phyloP scores from a whole-genome alignment of 1,140 invertebrate species.

The Tetramorium alpestre region DNA sequence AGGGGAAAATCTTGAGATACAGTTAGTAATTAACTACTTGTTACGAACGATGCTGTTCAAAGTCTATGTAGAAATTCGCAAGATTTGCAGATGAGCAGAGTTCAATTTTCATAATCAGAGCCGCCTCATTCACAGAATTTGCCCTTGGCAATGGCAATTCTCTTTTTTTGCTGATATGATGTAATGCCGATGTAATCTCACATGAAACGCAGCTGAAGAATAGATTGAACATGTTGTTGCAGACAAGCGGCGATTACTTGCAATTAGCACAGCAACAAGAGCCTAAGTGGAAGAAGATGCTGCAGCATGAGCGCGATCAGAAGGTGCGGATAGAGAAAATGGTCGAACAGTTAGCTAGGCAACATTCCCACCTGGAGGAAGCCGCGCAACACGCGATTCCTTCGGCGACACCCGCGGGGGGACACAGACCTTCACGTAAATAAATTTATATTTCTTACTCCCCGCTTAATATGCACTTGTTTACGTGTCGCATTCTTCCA shows the following conservation, averaged over 20 bases:
- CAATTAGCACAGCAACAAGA: slow-evolving; percentile 94
- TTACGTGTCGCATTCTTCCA: neutral
- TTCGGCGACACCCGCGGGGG: slow-evolving; percentile 78
- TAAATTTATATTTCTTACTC: slow-evolving; percentile 67
- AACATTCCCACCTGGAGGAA: slow-evolving; percentile 97
- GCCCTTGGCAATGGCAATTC: slow-evolving; percentile 5
- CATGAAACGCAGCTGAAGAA: neutral
- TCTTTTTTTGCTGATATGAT: neutral
- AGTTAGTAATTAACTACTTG: neutral
- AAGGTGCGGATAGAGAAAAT: slow-evolving; percentile 97
- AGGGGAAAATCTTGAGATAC: neutral
- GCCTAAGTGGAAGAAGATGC: slow-evolving; percentile 95
- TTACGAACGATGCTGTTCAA: slow-evolving; percentile 5
- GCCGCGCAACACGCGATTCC: slow-evolving; percentile 89
- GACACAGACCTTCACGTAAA: slow-evolving; percentile 84
- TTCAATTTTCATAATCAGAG: slow-evolving; percentile 12
- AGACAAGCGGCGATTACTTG: slow-evolving; percentile 96
- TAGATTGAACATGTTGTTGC: slow-evolving; percentile 67
- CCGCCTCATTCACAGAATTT: neutral
- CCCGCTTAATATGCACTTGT: neutral
- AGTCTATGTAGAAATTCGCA: neutral
- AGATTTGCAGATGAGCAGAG: slow-evolving; percentile 3
- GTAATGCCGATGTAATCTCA: slow-evolving; percentile 15
- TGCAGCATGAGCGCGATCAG: slow-evolving; percentile 98
- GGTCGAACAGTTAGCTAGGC: slow-evolving; percentile 98